These are phyloP conservation scores for Andricus curvator DNA, from an alignment of 2,888 invertebrate genomes.

Conservation along the genomic window DNA sequence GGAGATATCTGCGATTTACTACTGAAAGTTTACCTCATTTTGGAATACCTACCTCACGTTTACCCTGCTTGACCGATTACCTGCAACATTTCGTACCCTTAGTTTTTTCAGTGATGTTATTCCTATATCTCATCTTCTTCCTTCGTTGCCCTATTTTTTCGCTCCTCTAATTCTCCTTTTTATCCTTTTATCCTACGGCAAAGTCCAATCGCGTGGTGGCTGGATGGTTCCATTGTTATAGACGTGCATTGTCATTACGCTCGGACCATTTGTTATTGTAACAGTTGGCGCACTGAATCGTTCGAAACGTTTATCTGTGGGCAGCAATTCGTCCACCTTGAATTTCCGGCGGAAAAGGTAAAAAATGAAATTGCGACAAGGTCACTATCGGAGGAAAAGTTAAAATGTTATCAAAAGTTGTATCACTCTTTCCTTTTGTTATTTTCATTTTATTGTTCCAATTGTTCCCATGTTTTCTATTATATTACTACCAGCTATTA, in stretches of 20 bases:
- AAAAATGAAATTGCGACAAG: neutral
- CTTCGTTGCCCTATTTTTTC: neutral
- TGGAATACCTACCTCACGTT: too few species aligned
- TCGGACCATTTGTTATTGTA: slow-evolving; percentile 25
- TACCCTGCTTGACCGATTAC: too few species aligned
- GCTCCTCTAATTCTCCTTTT: neutral
- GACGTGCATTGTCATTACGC: slow-evolving; percentile 33
- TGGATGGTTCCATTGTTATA: slow-evolving; percentile 22
- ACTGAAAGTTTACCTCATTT: too few species aligned
- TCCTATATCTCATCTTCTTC: neutral
- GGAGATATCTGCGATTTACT: too few species aligned
- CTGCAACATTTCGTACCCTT: too few species aligned
- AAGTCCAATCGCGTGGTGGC: neutral
- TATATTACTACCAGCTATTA: too few species aligned
- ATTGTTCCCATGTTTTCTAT: too few species aligned
- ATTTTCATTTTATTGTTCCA: too few species aligned
- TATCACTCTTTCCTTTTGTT: too few species aligned
- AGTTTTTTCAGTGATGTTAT: too few species aligned
- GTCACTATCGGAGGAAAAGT: neutral
- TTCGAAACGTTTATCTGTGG: slow-evolving; percentile 9
- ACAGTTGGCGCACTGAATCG: slow-evolving; percentile 1
- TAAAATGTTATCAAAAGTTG: too few species aligned
- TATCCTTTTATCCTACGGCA: neutral
- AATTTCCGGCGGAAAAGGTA: slow-evolving; percentile 3
- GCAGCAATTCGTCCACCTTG: slow-evolving; percentile 29